Evolutionary conservation across 2,113 vertebrate genomes (phyloP).

Genomic region (Caranx ignobilis): DNA sequence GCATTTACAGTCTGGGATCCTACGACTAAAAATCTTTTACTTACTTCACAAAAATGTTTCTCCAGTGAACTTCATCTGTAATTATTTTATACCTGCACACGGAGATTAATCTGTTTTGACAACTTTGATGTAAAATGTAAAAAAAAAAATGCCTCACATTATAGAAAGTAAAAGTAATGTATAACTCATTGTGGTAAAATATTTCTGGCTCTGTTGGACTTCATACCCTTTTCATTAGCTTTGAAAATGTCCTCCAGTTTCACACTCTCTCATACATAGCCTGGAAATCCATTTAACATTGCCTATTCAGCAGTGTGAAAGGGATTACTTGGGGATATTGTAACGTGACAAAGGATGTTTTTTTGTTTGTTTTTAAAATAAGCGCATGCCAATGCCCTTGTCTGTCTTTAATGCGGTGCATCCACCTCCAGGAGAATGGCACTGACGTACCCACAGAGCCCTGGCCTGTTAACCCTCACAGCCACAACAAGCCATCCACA

Average conservation of each 20-base stretch:
- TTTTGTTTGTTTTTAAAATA: neutral
- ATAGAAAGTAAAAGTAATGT: conserved; percentile 5
- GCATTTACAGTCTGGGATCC: conserved; percentile 17
- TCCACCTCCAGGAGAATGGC: conserved; percentile 45
- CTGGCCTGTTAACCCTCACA: conserved; percentile 56
- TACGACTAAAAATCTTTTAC: neutral
- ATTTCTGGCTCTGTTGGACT: neutral
- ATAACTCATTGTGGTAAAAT: conserved; percentile 5
- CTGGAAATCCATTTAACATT: neutral
- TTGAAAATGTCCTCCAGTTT: neutral
- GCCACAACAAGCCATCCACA: conserved; percentile 62
- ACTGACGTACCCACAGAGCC: conserved; percentile 33
- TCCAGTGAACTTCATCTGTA: neutral
- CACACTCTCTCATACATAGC: neutral
- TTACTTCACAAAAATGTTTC: neutral
- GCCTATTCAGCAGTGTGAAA: neutral
- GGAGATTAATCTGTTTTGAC: conserved; percentile 2
- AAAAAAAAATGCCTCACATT: conserved; percentile 35
- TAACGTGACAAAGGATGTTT: neutral
- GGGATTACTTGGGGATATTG: neutral
- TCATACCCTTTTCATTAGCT: conserved; percentile 4
- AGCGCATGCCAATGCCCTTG: conserved; percentile 27
- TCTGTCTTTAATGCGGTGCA: conserved; percentile 36
- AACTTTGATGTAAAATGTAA: conserved; percentile 31
- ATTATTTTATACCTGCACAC: neutral